A percentile compares a stretch with the other conserved stretches of the same genome.
Evolutionary conservation across 2,888 invertebrate genomes (phyloP).

Genomic region (Cantharis nigra): DNA sequence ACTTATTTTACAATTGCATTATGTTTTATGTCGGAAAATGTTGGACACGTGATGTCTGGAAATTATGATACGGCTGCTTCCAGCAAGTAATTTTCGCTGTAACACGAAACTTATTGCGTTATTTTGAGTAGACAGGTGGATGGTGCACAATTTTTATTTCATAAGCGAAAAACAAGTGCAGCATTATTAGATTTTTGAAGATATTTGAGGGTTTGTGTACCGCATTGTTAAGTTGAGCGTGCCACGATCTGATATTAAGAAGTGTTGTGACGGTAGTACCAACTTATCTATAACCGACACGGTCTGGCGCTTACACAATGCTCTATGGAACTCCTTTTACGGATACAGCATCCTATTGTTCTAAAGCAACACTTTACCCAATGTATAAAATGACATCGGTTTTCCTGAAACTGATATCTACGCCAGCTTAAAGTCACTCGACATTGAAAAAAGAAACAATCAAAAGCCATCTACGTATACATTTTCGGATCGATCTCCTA

Average conservation of each 20-base stretch:
- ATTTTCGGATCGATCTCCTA: background rate
- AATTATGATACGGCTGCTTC: conserved; percentile 16
- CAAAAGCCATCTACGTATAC: background rate
- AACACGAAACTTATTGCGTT: conserved; percentile 14
- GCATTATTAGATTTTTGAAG: conserved; percentile 6
- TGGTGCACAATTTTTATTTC: conserved; percentile 3
- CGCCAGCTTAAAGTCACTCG: background rate
- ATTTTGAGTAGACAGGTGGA: conserved; percentile 19
- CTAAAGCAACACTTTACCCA: conserved; percentile 19
- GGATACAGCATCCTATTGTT: conserved; percentile 31
- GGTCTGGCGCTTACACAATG: conserved; percentile 35
- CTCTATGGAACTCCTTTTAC: conserved; percentile 31
- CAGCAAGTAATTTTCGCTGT: conserved; percentile 9
- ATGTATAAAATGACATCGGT: conserved; percentile 6
- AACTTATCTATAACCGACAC: conserved; percentile 28
- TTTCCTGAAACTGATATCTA: background rate
- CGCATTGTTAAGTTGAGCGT: conserved; percentile 27
- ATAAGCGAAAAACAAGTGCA: background rate
- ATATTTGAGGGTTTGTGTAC: conserved; percentile 8
- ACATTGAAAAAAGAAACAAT: background rate
- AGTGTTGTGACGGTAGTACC: conserved; percentile 18
- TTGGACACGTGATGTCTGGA: conserved; percentile 28
- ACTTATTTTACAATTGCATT: conserved; percentile 19
- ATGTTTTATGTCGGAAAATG: conserved; percentile 13
- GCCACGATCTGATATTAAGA: conserved; percentile 20